A percentile compares a stretch with the other conserved stretches of the same genome.
Conservation (phyloP, 2,113 vertebrate genomes). For the Lates calcarifer region DNA sequence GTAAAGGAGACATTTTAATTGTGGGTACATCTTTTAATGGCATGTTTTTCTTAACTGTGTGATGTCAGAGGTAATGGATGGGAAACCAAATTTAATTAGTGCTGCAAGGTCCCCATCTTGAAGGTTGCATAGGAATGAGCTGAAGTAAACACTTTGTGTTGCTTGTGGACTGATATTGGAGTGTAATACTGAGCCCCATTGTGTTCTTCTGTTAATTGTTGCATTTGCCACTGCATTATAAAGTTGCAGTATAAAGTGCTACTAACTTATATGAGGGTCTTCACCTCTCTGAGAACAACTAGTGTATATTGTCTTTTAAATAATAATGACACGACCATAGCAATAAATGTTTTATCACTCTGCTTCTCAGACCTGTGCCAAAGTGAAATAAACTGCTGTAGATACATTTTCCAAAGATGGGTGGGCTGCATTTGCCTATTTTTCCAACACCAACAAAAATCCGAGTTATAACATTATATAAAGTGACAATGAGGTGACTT, state of each 20-base stretch:
- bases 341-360: neutral
- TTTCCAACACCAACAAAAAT: too few species aligned
- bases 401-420: too few species aligned
- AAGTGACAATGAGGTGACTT: too few species aligned
- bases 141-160: slow-evolving; percentile 22
- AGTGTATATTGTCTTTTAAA: neutral
- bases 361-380: neutral
- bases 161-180: slow-evolving; percentile 7
- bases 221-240: neutral
- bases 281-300: neutral
- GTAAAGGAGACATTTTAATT: slow-evolving; percentile 29
- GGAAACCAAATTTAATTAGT: slow-evolving; percentile 21
- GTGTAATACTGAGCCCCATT: neutral
- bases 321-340: neutral
- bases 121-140: neutral
- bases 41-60: slow-evolving; percentile 7
- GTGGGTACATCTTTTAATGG: slow-evolving; percentile 17
- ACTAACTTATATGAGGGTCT: neutral
- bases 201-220: neutral
- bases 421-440: too few species aligned
- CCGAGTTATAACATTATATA: too few species aligned
- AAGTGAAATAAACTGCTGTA: neutral
- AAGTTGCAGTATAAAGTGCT: neutral
- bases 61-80: slow-evolving; percentile 24
- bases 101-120: neutral